These are phyloP conservation scores for Antheraea assamensis DNA, from an alignment of 2,888 invertebrate species.

Conservation along the genomic window DNA sequence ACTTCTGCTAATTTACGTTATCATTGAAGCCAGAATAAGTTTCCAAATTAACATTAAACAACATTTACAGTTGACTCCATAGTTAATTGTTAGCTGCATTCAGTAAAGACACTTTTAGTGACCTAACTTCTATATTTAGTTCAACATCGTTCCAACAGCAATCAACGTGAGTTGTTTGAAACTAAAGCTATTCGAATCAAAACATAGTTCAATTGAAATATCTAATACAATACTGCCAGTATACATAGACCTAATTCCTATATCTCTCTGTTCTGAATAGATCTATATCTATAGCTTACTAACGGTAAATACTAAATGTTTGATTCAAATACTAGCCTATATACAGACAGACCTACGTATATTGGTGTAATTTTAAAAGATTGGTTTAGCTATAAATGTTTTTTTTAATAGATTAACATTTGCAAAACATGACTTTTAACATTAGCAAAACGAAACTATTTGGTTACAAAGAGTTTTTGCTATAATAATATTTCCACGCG, in stretches of 20 bases:
- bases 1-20: not conserved
- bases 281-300: not conserved
- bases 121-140: not conserved
- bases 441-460: not conserved
- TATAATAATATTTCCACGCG: not conserved
- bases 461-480: not conserved
- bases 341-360: not conserved
- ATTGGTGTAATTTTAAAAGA: not conserved
- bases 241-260: constrained; percentile 13
- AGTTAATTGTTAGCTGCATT: not conserved
- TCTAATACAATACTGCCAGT: constrained; percentile 21
- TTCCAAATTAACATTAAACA: not conserved
- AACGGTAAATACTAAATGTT: constrained; percentile 10
- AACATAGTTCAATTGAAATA: constrained; percentile 19
- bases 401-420: not conserved
- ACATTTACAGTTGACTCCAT: not conserved
- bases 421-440: not conserved
- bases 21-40: not conserved
- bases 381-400: constrained; percentile 26
- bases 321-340: not conserved
- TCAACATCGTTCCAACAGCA: not conserved
- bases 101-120: not conserved
- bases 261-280: not conserved
- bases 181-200: constrained; percentile 22
- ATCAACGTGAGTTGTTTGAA: constrained; percentile 9